These are phyloP conservation scores for Yasuhikotakia modesta DNA, from an alignment of 2,797 vertebrate genomes.

Conservation along the genomic window DNA sequence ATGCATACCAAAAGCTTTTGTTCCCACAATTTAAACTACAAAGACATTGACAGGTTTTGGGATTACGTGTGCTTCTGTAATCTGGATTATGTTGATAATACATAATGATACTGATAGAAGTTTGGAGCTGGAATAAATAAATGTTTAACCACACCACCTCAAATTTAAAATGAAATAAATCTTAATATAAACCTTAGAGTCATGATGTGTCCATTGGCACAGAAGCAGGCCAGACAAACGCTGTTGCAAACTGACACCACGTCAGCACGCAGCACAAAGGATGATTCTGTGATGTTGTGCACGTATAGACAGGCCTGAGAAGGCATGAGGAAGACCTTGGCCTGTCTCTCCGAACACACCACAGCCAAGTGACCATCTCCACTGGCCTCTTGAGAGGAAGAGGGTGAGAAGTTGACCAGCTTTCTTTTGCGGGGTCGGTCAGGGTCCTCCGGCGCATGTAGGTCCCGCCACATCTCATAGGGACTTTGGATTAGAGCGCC, in stretches of 20 bases:
- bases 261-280: slow-evolving; percentile 91
- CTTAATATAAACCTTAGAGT: slow-evolving; percentile 85
- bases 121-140: slow-evolving; percentile 10
- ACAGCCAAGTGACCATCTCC: slow-evolving; percentile 92
- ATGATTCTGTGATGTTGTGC: slow-evolving; percentile 98
- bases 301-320: slow-evolving; percentile 93
- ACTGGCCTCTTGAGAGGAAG: slow-evolving; percentile 84
- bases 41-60: background rate
- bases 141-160: background rate
- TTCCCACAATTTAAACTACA: background rate
- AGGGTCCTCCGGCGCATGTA: slow-evolving; percentile 82
- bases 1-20: slow-evolving; percentile 8
- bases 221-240: slow-evolving; percentile 94
- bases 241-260: slow-evolving; percentile 90
- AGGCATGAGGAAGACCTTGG: slow-evolving; percentile 96
- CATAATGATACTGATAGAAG: slow-evolving; percentile 12
- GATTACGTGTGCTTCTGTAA: slow-evolving; percentile 10
- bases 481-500: slow-evolving; percentile 86
- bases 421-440: slow-evolving; percentile 87
- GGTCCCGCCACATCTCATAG: slow-evolving; percentile 92
- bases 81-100: slow-evolving; percentile 6
- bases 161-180: background rate
- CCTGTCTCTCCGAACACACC: slow-evolving; percentile 96
- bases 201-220: slow-evolving; percentile 97
- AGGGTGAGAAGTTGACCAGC: slow-evolving; percentile 88